Percentiles rank a stretch among this genome's conserved stretches.
These are phyloP conservation scores for Cossypha heuglini DNA, from an alignment of 2,797 vertebrate species.

Conservation along the genomic window DNA sequence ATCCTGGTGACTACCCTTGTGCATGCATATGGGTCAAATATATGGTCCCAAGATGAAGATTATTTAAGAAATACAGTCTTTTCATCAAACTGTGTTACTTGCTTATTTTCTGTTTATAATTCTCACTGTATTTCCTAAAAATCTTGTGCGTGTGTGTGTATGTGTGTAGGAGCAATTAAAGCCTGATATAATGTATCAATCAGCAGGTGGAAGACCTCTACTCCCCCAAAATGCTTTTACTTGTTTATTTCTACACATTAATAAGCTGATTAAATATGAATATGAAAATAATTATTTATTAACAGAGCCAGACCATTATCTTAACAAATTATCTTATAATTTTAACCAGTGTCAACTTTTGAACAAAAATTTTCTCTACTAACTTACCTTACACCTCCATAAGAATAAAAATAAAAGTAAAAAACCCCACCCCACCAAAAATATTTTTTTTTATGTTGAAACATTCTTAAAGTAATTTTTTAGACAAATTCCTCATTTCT, in stretches of 20 bases:
- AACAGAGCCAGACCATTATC: background rate
- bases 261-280: background rate
- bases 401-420: background rate
- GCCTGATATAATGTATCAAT: background rate
- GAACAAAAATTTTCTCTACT: background rate
- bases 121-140: background rate
- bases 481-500: background rate
- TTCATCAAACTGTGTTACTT: background rate
- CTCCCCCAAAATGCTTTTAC: background rate
- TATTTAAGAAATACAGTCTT: background rate
- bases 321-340: background rate
- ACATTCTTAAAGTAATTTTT: background rate
- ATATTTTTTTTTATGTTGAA: background rate
- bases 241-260: background rate
- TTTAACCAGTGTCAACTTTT: background rate
- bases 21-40: background rate
- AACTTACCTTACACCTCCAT: background rate
- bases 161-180: background rate
- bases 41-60: background rate
- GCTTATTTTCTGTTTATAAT: background rate
- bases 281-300: background rate
- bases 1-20: background rate
- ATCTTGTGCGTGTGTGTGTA: background rate
- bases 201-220: background rate
- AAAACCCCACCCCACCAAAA: accelerated